Evolutionary conservation across 2,113 vertebrate genomes (phyloP).

Genomic region (Baryphthengus martii): DNA sequence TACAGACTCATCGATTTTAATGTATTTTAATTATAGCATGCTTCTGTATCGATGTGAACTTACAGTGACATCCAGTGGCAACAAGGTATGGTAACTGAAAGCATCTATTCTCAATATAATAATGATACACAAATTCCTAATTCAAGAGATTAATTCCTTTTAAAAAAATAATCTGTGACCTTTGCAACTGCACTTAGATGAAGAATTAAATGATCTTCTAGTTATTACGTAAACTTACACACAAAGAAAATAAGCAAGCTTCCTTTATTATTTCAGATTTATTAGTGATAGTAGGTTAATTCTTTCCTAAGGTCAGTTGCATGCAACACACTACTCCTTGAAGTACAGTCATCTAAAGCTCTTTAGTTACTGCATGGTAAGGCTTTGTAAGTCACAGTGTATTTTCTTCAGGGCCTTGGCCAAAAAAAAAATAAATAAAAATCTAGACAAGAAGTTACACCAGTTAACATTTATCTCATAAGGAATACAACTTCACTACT

Average conservation of each 20-base stretch:
- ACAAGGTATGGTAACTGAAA: not conserved
- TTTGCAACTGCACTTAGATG: conserved; percentile 66
- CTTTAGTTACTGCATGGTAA: conserved; percentile 78
- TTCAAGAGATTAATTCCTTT: not conserved
- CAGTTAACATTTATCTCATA: conserved; percentile 73
- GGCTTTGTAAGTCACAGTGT: conserved; percentile 92
- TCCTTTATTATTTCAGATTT: conserved; percentile 74
- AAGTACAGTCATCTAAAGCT: conserved; percentile 78
- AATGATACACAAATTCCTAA: not conserved
- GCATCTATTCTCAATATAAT: not conserved
- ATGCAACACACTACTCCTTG: conserved; percentile 87
- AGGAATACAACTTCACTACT: conserved; percentile 77
- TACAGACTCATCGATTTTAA: conserved; percentile 3
- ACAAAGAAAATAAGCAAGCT: conserved; percentile 37
- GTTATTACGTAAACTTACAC: conserved; percentile 23
- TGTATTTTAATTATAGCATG: conserved; percentile 14
- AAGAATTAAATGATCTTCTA: conserved; percentile 52
- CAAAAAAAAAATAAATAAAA: conserved; percentile 64
- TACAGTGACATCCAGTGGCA: conserved; percentile 67
- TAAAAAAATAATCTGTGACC: not conserved
- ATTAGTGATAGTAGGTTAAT: conserved; percentile 71
- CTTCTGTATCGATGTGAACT: not conserved
- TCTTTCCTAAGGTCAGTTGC: conserved; percentile 85
- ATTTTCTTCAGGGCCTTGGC: conserved; percentile 76
- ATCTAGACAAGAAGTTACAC: conserved; percentile 66